Percentiles rank a stretch among this genome's conserved stretches.
Evolutionary conservation across 2,113 vertebrate species (phyloP).

Genomic region (Tichodroma muraria): DNA sequence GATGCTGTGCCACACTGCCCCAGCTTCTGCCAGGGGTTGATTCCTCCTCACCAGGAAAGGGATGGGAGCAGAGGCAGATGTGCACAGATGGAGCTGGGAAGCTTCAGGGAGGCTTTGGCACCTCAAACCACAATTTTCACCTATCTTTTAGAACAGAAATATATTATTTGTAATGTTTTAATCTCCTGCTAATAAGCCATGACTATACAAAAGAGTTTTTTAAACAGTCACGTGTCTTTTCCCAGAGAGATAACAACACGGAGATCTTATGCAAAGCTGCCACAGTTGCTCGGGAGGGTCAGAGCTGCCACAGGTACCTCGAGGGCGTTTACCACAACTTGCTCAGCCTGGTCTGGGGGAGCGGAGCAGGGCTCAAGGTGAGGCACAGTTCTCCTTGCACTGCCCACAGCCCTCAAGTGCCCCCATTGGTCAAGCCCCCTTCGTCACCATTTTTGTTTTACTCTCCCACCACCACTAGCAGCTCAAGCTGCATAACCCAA

Average conservation of each 20-base stretch:
- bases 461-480: accelerated
- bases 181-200: background rate
- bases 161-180: background rate
- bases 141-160: background rate
- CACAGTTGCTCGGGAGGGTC: accelerated
- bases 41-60: background rate
- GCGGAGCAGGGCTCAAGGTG: background rate
- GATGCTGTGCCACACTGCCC: accelerated
- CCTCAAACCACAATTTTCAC: too few species aligned
- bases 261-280: slow-evolving; percentile 40
- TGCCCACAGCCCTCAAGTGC: too few species aligned
- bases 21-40: accelerated
- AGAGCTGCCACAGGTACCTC: background rate
- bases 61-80: background rate
- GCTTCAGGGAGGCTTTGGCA: background rate
- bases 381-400: background rate
- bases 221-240: background rate
- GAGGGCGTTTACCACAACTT: background rate
- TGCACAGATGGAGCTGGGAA: background rate
- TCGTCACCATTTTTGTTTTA: accelerated
- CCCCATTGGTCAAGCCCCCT: too few species aligned
- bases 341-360: accelerated
- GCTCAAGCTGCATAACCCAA: background rate
- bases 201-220: background rate
- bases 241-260: background rate